phyloP scores from a whole-genome alignment of 2,888 invertebrate species.

The Danaus chrysippus region DNA sequence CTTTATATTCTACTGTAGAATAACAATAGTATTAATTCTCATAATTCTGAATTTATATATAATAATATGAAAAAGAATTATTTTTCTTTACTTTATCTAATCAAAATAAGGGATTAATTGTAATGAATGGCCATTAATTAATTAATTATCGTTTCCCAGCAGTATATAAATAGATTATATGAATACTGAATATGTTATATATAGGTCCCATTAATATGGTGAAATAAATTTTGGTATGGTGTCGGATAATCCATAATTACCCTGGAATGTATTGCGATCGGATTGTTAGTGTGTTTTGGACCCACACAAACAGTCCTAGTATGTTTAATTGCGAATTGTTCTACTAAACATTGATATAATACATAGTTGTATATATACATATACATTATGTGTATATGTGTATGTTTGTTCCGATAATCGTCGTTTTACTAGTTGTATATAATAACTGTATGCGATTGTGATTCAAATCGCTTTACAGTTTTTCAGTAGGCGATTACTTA shows the following conservation, averaged over 20 bases:
- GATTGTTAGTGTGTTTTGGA: constrained; percentile 11
- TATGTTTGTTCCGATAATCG: neutral
- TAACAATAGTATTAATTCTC: no score
- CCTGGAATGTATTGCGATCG: constrained; percentile 26
- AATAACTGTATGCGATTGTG: no score
- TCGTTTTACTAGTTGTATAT: neutral
- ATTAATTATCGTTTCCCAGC: neutral
- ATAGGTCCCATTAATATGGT: constrained; percentile 20
- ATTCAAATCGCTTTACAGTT: no score
- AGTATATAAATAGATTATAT: neutral
- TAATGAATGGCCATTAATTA: neutral
- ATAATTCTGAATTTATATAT: no score
- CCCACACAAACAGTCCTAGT: constrained; percentile 13
- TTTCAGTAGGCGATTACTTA: no score
- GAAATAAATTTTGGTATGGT: constrained; percentile 19
- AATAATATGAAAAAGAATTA: no score
- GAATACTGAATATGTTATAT: constrained; percentile 14
- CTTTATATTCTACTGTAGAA: no score
- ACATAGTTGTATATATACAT: neutral
- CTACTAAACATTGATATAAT: constrained; percentile 23
- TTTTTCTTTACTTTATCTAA: neutral
- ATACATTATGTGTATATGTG: no score
- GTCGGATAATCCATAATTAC: constrained; percentile 24
- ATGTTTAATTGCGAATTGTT: constrained; percentile 34
- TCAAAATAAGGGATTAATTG: neutral